Conservation (phyloP, 1,140 invertebrate species). For the Dreissena polymorpha region DNA sequence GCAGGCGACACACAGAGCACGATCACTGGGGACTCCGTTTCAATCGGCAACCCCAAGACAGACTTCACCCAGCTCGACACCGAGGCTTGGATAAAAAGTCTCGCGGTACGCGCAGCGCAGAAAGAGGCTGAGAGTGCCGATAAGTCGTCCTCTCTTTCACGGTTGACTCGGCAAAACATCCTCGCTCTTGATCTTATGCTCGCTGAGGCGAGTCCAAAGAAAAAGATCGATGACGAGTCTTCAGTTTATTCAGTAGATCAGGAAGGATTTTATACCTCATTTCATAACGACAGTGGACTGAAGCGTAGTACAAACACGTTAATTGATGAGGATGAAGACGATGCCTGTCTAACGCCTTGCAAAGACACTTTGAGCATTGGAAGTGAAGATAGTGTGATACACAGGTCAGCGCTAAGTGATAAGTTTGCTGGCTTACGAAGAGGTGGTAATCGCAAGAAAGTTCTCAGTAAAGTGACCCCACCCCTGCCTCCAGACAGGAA, state of each 20-base stretch:
- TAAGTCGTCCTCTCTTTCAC: slow-evolving; percentile 62
- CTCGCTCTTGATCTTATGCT: slow-evolving; percentile 70
- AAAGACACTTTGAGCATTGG: slow-evolving; percentile 66
- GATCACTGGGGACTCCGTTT: slow-evolving; percentile 65
- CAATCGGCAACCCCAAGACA: slow-evolving; percentile 62
- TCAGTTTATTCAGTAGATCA: slow-evolving; percentile 97
- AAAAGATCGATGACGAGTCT: slow-evolving; percentile 87
- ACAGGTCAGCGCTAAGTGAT: slow-evolving; percentile 55
- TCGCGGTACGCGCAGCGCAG: slow-evolving; percentile 66
- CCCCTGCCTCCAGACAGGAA: slow-evolving; percentile 66
- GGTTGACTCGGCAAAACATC: slow-evolving; percentile 72
- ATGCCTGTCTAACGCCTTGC: slow-evolving; percentile 54
- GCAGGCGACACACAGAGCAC: slow-evolving; percentile 65
- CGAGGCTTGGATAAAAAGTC: slow-evolving; percentile 68
- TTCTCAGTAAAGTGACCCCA: slow-evolving; percentile 62
- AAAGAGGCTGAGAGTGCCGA: slow-evolving; percentile 66
- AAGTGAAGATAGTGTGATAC: slow-evolving; percentile 73
- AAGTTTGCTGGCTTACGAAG: slow-evolving; percentile 59
- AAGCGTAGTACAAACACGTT: slow-evolving; percentile 66
- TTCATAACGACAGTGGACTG: slow-evolving; percentile 96
- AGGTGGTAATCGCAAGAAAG: slow-evolving; percentile 42
- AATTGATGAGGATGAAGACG: slow-evolving; percentile 62
- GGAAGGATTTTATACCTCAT: slow-evolving; percentile 98
- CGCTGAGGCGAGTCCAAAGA: slow-evolving; percentile 50
- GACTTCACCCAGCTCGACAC: slow-evolving; percentile 65